Percentiles rank a stretch among this genome's conserved stretches.
These are phyloP conservation scores for Psettodes erumei DNA, from an alignment of 2,113 vertebrate species.

Conservation along the genomic window DNA sequence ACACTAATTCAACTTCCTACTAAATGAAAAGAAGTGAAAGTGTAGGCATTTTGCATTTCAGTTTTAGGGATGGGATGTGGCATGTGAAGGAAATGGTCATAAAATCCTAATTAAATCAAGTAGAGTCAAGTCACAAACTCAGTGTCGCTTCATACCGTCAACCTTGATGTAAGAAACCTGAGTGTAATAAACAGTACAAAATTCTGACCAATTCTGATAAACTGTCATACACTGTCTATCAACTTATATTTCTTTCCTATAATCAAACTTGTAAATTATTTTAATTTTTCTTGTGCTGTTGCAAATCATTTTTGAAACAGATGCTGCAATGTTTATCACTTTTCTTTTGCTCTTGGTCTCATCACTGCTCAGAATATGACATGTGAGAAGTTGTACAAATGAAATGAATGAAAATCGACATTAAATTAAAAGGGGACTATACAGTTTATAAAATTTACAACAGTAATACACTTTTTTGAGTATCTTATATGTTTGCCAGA, in stretches of 20 bases:
- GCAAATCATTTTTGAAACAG: not conserved
- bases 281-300: conserved; percentile 2
- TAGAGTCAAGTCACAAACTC: conserved; percentile 2
- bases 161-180: conserved; percentile 6
- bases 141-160: conserved; percentile 1
- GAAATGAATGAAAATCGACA: conserved; percentile 22
- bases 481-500: conserved; percentile 4
- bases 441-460: conserved; percentile 8
- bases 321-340: not conserved
- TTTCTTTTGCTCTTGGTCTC: not conserved
- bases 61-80: conserved; percentile 21
- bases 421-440: conserved; percentile 42
- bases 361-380: conserved; percentile 4
- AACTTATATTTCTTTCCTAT: conserved; percentile 27
- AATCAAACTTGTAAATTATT: conserved; percentile 53
- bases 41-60: conserved; percentile 28
- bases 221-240: conserved; percentile 18
- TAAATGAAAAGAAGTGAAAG: conserved; percentile 49
- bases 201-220: conserved; percentile 19
- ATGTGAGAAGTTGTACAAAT: conserved; percentile 13
- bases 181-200: too few relatives aligned
- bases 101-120: not conserved
- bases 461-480: conserved; percentile 43
- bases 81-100: conserved; percentile 12
- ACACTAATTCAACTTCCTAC: conserved; percentile 67